These are phyloP conservation scores for Euthynnus affinis DNA, from an alignment of 2,797 vertebrate genomes.

Conservation along the genomic window DNA sequence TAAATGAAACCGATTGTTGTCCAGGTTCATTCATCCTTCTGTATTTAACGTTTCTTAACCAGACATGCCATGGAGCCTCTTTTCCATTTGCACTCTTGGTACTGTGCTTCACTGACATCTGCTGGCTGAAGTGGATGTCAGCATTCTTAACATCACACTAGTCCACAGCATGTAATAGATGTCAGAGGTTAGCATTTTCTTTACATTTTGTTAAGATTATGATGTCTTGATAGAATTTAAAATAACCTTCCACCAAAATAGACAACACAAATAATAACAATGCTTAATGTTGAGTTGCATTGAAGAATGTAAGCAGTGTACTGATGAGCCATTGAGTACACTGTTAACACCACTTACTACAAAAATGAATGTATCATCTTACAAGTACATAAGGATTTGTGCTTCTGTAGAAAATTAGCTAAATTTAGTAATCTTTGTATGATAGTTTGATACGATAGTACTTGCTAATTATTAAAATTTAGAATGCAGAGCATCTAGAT, in stretches of 20 bases:
- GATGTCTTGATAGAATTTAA: constrained; percentile 16
- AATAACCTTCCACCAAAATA: constrained; percentile 9
- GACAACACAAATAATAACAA: constrained; percentile 13
- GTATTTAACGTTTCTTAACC: constrained; percentile 10
- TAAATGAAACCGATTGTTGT: constrained; percentile 29
- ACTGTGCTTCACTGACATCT: constrained; percentile 72
- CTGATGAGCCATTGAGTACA: constrained; percentile 58
- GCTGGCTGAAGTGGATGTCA: constrained; percentile 55
- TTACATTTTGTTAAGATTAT: not conserved
- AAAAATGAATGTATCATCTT: constrained; percentile 78
- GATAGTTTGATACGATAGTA: constrained; percentile 11
- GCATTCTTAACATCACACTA: constrained; percentile 10
- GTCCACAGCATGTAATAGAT: not conserved
- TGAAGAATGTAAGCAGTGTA: constrained; percentile 74
- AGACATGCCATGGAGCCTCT: constrained; percentile 4
- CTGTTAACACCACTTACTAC: constrained; percentile 57
- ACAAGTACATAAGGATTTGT: constrained; percentile 26
- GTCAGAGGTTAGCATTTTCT: not conserved
- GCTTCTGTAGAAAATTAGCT: constrained; percentile 2
- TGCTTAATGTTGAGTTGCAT: constrained; percentile 24
- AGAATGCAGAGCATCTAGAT: constrained; percentile 13
- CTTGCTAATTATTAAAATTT: constrained; percentile 22
- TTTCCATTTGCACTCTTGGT: constrained; percentile 24
- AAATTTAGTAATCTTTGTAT: constrained; percentile 11
- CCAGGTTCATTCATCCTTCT: constrained; percentile 38